Conservation (phyloP, 2,888 invertebrate species). For the Pseudolycoriella hygida region DNA sequence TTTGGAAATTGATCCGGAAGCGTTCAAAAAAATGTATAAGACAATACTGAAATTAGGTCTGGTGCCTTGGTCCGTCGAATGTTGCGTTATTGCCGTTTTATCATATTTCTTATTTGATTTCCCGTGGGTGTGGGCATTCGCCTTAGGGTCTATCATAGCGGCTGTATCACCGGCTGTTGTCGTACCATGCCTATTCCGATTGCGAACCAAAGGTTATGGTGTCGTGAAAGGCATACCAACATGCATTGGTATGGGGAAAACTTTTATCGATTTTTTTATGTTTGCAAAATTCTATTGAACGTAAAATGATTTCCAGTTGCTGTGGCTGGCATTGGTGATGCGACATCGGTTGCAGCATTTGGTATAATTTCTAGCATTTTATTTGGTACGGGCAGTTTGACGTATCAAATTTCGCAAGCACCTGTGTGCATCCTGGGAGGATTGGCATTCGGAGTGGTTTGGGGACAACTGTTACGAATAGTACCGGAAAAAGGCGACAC, state of each 20-base stretch:
- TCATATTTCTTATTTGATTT: conserved; percentile 57
- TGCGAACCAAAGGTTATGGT: conserved; percentile 76
- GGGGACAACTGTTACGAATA: conserved; percentile 65
- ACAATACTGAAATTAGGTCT: conserved; percentile 73
- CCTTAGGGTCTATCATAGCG: conserved; percentile 69
- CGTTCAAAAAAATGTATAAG: conserved; percentile 64
- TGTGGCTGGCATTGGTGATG: conserved; percentile 88
- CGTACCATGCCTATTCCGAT: conserved; percentile 76
- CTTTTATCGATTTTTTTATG: too few species aligned
- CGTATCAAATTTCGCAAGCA: conserved; percentile 49
- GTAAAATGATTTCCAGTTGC: conserved; percentile 35
- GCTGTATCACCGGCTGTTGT: conserved; percentile 97
- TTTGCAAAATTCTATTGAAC: too few species aligned
- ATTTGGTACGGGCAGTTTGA: conserved; percentile 57
- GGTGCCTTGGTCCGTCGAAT: conserved; percentile 74
- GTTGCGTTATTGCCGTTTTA: conserved; percentile 45
- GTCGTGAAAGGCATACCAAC: conserved; percentile 92
- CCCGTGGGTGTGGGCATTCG: conserved; percentile 59
- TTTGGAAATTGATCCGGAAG: conserved; percentile 75
- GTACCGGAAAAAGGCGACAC: conserved; percentile 71
- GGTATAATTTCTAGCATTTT: conserved; percentile 78
- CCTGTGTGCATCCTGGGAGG: conserved; percentile 67
- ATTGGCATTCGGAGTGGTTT: conserved; percentile 59
- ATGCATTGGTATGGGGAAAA: conserved; percentile 49
- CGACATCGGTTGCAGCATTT: conserved; percentile 83